A percentile compares a stretch with the other conserved stretches of the same genome.
Evolutionary conservation across 2,797 vertebrate genomes (phyloP).

Genomic region (Microcaecilia unicolor): DNA sequence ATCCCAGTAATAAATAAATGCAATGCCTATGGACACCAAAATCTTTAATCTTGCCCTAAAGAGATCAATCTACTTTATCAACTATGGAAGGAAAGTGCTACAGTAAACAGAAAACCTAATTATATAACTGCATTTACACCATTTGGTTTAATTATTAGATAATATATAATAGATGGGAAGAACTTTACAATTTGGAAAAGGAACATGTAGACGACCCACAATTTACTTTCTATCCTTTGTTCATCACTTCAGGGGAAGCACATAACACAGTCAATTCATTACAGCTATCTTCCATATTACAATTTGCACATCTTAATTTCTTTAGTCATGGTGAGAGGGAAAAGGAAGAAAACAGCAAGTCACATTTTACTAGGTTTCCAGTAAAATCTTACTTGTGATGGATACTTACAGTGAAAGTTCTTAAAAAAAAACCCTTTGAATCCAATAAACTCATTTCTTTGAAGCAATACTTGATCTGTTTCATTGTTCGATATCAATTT

Average conservation of each 20-base stretch:
- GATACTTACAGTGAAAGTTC: conserved; percentile 42
- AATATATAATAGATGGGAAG: background rate
- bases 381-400: conserved; percentile 36
- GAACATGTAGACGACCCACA: conserved; percentile 7
- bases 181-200: conserved; percentile 37
- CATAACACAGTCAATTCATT: conserved; percentile 38
- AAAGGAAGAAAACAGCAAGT: conserved; percentile 33
- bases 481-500: too few species aligned
- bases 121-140: background rate
- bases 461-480: too few species aligned
- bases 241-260: conserved; percentile 22
- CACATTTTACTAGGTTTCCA: conserved; percentile 32
- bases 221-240: conserved; percentile 33
- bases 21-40: too few species aligned
- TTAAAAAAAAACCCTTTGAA: too few species aligned
- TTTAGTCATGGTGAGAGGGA: conserved; percentile 62
- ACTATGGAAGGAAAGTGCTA: background rate
- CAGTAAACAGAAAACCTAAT: conserved; percentile 12
- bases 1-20: too few species aligned
- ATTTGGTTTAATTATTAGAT: background rate
- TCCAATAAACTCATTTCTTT: too few species aligned
- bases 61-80: too few species aligned
- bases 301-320: conserved; percentile 45
- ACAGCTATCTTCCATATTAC: conserved; percentile 25
- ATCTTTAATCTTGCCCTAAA: too few species aligned